A percentile compares a stretch with the other conserved stretches of the same genome.
Evolutionary conservation across 2,113 vertebrate genomes (phyloP).

Genomic region (Gobius niger): DNA sequence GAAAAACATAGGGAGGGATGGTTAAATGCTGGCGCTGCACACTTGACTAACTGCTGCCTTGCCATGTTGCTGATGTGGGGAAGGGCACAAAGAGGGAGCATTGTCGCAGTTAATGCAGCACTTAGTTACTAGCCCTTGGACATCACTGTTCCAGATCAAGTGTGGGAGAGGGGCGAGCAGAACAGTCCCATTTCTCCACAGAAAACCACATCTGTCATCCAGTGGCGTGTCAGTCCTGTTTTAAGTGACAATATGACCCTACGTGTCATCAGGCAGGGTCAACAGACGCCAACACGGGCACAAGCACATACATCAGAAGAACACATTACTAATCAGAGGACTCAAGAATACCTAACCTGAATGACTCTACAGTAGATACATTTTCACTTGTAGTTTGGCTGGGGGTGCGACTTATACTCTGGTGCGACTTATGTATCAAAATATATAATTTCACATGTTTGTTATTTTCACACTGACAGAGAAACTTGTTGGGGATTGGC

Average conservation of each 20-base stretch:
- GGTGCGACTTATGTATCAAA: too few species aligned
- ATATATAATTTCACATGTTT: too few species aligned
- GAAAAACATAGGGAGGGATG: constrained; percentile 42
- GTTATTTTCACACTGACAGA: too few species aligned
- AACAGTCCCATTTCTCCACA: neutral
- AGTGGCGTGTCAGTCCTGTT: neutral
- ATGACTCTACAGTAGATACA: too few species aligned
- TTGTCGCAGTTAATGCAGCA: constrained; percentile 35
- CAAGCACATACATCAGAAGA: too few species aligned
- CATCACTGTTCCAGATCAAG: constrained; percentile 26
- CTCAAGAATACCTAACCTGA: too few species aligned
- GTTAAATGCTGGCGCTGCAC: constrained; percentile 41
- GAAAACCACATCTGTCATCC: neutral
- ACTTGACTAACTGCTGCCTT: constrained; percentile 33
- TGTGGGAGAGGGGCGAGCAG: constrained; percentile 12
- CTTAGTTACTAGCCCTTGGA: constrained; percentile 32
- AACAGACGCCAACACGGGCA: neutral
- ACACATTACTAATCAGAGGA: too few species aligned
- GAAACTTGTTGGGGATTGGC: too few species aligned
- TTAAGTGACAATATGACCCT: neutral
- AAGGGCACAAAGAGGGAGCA: constrained; percentile 21
- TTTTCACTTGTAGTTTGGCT: too few species aligned
- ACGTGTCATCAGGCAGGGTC: neutral
- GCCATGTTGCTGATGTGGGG: constrained; percentile 4
- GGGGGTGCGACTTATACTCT: too few species aligned